phyloP scores from a whole-genome alignment of 2,113 vertebrate genomes.

The Nibea albiflora region DNA sequence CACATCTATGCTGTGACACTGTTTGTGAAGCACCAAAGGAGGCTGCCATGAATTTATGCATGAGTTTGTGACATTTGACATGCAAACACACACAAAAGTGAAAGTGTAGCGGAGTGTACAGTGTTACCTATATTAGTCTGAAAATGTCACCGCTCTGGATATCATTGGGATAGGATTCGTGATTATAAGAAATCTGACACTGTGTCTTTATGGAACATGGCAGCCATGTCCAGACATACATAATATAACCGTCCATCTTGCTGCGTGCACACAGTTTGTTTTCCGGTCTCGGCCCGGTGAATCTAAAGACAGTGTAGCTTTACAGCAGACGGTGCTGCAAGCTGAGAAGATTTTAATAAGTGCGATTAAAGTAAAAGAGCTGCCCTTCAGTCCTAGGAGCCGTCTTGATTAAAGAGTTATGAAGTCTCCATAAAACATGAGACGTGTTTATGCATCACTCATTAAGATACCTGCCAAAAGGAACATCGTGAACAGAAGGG shows the following conservation, averaged over 20 bases:
- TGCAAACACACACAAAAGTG: conserved; percentile 16
- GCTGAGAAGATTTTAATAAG: conserved; percentile 32
- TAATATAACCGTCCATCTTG: conserved; percentile 4
- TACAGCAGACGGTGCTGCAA: conserved; percentile 14
- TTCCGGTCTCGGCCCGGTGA: background rate
- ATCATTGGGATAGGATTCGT: conserved; percentile 14
- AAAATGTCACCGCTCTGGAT: conserved; percentile 54
- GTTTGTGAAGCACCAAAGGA: conserved; percentile 4
- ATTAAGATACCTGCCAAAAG: conserved; percentile 25
- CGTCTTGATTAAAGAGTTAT: conserved; percentile 44
- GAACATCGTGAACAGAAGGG: conserved; percentile 23
- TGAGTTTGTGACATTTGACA: conserved; percentile 45
- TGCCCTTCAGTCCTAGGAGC: background rate
- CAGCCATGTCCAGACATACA: background rate
- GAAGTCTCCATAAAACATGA: conserved; percentile 62
- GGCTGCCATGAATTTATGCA: conserved; percentile 54
- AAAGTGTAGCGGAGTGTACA: background rate
- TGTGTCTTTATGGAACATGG: background rate
- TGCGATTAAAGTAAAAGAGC: conserved; percentile 37
- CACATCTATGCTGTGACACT: background rate
- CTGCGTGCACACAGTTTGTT: conserved; percentile 6
- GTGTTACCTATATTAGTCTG: background rate
- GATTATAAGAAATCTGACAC: conserved; percentile 8
- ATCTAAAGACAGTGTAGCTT: background rate
- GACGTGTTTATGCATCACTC: conserved; percentile 18